Conservation (phyloP, 2,797 vertebrate genomes). For the Acestrorhynchus altus region DNA sequence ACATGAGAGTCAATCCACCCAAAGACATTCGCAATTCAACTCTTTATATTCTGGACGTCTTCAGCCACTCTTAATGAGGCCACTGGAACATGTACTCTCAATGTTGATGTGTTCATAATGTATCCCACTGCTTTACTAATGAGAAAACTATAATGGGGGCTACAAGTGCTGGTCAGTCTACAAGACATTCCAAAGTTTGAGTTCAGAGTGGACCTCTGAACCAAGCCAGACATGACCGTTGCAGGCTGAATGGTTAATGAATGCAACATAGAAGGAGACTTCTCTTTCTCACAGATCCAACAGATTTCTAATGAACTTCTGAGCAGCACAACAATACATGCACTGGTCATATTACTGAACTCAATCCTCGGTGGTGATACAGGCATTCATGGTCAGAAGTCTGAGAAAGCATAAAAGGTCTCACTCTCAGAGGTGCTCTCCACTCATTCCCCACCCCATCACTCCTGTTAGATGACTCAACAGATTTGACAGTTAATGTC, state of each 20-base stretch:
- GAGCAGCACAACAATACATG: no score
- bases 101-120: conserved; percentile 22
- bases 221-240: conserved; percentile 21
- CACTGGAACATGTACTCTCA: conserved; percentile 33
- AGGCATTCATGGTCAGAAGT: no score
- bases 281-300: not conserved
- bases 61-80: not conserved
- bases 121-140: conserved; percentile 31
- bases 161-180: not conserved
- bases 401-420: no score
- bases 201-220: conserved; percentile 5
- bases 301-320: not conserved
- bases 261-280: conserved; percentile 8
- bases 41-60: not conserved
- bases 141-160: conserved; percentile 4
- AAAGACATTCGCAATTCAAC: no score
- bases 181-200: conserved; percentile 8
- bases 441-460: no score
- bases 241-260: not conserved
- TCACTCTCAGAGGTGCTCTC: no score
- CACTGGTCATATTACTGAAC: no score
- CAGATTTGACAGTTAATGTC: no score
- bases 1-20: no score
- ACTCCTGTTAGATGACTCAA: no score
- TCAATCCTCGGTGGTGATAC: no score